These are phyloP conservation scores for Tragelaphus scriptus DNA, from an alignment of 2,113 vertebrate species.

Conservation along the genomic window DNA sequence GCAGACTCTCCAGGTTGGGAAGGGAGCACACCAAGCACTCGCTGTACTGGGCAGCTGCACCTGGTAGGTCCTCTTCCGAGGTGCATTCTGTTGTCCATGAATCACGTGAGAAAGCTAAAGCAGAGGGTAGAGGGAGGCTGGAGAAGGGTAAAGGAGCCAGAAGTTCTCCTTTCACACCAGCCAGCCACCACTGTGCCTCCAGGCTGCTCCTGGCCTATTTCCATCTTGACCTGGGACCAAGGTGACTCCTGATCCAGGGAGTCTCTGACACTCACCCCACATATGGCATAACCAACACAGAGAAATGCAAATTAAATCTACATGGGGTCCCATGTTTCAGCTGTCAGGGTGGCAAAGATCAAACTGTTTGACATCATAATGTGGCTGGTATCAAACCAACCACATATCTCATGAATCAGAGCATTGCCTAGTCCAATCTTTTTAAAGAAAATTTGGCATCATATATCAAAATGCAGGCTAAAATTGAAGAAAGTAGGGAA, in stretches of 20 bases:
- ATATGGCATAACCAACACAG: not conserved
- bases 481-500: not conserved
- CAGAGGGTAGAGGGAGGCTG: not conserved
- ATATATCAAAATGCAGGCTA: not conserved
- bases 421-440: not conserved
- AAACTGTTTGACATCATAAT: not conserved
- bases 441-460: not conserved
- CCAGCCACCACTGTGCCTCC: not conserved
- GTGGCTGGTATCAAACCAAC: not conserved
- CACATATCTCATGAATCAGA: not conserved
- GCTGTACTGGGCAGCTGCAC: not conserved
- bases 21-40: not conserved
- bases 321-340: not conserved
- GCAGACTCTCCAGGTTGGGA: not conserved
- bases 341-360: not conserved
- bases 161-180: not conserved
- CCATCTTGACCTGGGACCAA: not conserved
- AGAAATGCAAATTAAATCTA: not conserved
- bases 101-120: not conserved
- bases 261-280: not conserved
- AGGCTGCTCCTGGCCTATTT: not conserved
- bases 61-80: not conserved
- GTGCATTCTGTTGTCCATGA: not conserved
- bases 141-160: not conserved
- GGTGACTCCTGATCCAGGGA: not conserved